Percentiles rank a stretch among this genome's conserved stretches.
These are phyloP conservation scores for Marmota monax DNA, from an alignment of 2,113 vertebrate genomes.

Conservation along the genomic window DNA sequence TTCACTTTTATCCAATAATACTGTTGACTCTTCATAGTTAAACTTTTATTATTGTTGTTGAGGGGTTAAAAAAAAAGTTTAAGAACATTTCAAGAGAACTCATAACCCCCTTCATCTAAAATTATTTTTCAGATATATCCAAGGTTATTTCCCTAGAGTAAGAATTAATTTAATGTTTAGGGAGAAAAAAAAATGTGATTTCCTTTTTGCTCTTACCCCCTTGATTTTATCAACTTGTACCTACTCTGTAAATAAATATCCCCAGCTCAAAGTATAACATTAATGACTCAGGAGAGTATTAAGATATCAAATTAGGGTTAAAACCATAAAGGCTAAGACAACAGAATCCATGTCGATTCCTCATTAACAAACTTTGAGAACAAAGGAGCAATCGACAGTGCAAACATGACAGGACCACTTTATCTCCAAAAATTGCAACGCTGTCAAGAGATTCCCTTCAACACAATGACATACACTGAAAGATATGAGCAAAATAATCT, in stretches of 20 bases:
- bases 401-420: not conserved
- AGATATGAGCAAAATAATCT: slow-evolving; percentile 54
- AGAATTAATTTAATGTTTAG: not conserved
- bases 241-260: slow-evolving; percentile 20
- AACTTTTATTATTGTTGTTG: not conserved
- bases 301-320: slow-evolving; percentile 1
- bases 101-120: slow-evolving; percentile 22
- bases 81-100: not conserved
- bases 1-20: not conserved
- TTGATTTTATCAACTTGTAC: slow-evolving; percentile 50
- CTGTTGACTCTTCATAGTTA: not conserved
- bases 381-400: slow-evolving; percentile 33
- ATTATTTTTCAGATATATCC: slow-evolving; percentile 52
- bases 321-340: not conserved
- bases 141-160: not conserved
- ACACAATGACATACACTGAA: slow-evolving; percentile 66
- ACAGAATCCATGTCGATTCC: not conserved
- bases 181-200: slow-evolving; percentile 4
- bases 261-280: not conserved
- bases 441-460: slow-evolving; percentile 65
- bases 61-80: not conserved
- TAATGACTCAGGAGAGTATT: slow-evolving; percentile 11
- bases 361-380: slow-evolving; percentile 39
- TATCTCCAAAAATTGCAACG: slow-evolving; percentile 59
- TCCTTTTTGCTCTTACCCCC: not conserved